Percentiles rank a stretch among this genome's conserved stretches.
phyloP scores from a whole-genome alignment of 2,113 vertebrate genomes.

The Mionectes macconnelli region DNA sequence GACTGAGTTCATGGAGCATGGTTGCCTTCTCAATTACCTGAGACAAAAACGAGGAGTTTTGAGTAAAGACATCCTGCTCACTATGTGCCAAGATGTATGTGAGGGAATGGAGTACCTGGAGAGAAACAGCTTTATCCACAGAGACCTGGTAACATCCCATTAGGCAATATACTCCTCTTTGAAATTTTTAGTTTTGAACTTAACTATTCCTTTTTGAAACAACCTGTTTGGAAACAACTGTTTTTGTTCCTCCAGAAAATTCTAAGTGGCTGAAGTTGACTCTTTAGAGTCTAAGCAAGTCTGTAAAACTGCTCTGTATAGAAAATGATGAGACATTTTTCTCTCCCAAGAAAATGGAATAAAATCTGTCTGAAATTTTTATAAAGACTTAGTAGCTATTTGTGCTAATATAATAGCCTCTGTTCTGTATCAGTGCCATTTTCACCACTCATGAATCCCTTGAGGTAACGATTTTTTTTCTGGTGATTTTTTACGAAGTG shows the following conservation, averaged over 20 bases:
- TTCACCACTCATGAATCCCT: not conserved
- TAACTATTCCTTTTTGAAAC: not conserved
- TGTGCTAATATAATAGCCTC: not conserved
- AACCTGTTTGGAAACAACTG: not conserved
- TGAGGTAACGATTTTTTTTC: not conserved
- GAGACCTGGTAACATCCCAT: conserved; percentile 80
- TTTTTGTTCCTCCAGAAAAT: not conserved
- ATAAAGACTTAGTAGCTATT: not conserved
- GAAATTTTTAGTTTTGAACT: not conserved
- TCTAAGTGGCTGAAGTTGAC: not conserved
- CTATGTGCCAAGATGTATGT: conserved; percentile 88
- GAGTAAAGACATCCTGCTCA: conserved; percentile 78
- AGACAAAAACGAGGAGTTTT: conserved; percentile 81
- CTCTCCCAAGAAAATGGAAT: not conserved
- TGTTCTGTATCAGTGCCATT: not conserved
- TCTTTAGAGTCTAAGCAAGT: not conserved
- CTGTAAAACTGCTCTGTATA: not conserved
- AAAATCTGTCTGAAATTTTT: not conserved
- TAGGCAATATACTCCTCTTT: not conserved
- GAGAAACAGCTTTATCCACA: conserved; percentile 87
- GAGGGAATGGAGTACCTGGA: conserved; percentile 94
- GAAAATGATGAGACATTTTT: not conserved
- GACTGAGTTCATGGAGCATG: conserved; percentile 94
- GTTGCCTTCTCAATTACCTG: conserved; percentile 89
- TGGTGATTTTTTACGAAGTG: not conserved